phyloP scores from a whole-genome alignment of 2,797 vertebrate genomes.

The Catostomus latipinnis region DNA sequence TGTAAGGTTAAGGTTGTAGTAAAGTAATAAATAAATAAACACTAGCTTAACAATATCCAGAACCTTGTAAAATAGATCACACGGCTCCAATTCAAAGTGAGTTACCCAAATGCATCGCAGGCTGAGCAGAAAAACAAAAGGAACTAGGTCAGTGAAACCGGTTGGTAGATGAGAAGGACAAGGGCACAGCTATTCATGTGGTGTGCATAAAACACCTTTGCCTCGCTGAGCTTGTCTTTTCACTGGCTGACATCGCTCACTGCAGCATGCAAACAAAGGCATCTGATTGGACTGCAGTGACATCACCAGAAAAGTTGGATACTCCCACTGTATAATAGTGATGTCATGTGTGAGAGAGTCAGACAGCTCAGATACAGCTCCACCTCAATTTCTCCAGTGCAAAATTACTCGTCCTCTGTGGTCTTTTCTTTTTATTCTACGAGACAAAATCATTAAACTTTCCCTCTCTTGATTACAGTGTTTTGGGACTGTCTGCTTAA shows the following conservation, averaged over 20 bases:
- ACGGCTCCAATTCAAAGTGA: neutral
- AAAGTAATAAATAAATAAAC: constrained; percentile 17
- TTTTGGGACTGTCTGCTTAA: neutral
- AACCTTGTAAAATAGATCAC: neutral
- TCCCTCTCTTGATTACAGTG: neutral
- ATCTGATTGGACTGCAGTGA: constrained; percentile 75
- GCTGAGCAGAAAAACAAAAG: constrained; percentile 30
- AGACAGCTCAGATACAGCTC: constrained; percentile 59
- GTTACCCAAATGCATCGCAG: neutral
- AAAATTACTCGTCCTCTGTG: constrained; percentile 20
- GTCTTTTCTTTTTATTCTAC: constrained; percentile 4
- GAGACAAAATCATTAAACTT: neutral
- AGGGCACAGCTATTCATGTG: constrained; percentile 70
- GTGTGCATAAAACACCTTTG: constrained; percentile 62
- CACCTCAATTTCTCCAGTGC: constrained; percentile 64
- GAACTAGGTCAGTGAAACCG: constrained; percentile 64
- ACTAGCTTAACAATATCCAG: constrained; percentile 8
- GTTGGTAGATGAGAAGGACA: constrained; percentile 63
- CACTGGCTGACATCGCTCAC: constrained; percentile 53
- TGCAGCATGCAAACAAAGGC: constrained; percentile 65
- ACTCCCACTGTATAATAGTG: constrained; percentile 72
- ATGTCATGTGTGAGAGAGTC: constrained; percentile 71
- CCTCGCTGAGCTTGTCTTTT: constrained; percentile 55
- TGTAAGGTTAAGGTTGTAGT: constrained; percentile 15
- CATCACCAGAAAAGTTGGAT: constrained; percentile 72